Base-by-base conservation (phyloP, 2,797 vertebrate species). In the Malurus splendens region DNA sequence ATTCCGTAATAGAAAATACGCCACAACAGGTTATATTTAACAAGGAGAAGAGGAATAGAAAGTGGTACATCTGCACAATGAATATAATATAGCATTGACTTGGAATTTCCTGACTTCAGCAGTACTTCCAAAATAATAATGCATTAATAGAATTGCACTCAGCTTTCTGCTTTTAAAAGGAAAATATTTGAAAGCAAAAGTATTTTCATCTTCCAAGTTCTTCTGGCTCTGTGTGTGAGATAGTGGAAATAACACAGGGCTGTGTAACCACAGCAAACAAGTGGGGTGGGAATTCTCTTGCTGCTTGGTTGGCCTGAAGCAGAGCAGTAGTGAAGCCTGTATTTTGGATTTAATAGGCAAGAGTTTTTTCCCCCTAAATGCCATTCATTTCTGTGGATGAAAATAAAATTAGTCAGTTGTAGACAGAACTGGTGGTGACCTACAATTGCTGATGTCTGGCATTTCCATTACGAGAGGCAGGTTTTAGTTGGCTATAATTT, bases 181-280 rank as follows among this genome's bases (percentile, higher is more conserved):
- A 93, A 95, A 95, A 82, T 93, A 93, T 93, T 92, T 95, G 91
- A 94, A 95, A 93, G 93, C 73, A 92, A 47, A 91, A 85, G 66
- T 73, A 70, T 92, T 94, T 89, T 87, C 45, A 86, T 89, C 89
- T 95, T 93, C 94, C 94, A 94, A 93, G 85, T 93, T 89, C 84
- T 95, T 87, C 87, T 95, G 93, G 93, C 87, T 91, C 76, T 24
- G 27, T 73, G 56, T 93, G 89, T 92, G 93, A 92, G 94, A 95
- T 87, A 91, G 86, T 92, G 94, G 92, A 95, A 95, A 92, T 86
- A 91, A 90, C 82, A 87, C 23, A 87, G 60, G 47, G 59, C 87
- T 87, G 64, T 76, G 93, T 94, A 95, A 95, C 94, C 92, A 95
- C 94, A 92, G 90, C 93, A 93, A 94, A 95, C 89, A 92, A 94